Percentiles rank a stretch among this genome's conserved stretches.
These are phyloP conservation scores for Propithecus perrieri DNA, from an alignment of 2,797 vertebrate genomes.

Conservation along the genomic window DNA sequence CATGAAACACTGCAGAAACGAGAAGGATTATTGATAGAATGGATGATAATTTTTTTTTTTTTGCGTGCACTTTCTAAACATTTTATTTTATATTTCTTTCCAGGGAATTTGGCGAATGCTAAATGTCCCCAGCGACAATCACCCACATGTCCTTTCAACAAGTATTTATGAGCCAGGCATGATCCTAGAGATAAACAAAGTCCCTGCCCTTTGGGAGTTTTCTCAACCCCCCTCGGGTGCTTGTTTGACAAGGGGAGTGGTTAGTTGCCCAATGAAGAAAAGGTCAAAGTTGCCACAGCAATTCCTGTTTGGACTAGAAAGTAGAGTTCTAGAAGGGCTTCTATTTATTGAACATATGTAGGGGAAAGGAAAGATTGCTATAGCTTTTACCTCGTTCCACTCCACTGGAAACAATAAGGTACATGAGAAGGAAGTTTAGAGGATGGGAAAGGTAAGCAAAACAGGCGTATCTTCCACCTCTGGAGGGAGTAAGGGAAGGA, in stretches of 20 bases:
- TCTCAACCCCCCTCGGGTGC: not conserved
- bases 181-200: not conserved
- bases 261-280: not conserved
- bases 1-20: not conserved
- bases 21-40: not conserved
- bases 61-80: conserved; percentile 1
- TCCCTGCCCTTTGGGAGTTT: not conserved
- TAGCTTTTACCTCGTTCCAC: not conserved
- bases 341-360: not conserved
- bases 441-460: not conserved
- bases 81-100: not conserved
- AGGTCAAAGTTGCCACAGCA: not conserved
- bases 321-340: not conserved
- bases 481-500: not conserved
- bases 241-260: not conserved
- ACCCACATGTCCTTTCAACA: not conserved
- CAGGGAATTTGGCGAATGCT: not conserved
- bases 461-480: not conserved
- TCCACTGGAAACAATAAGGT: not conserved
- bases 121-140: not conserved
- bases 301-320: not conserved
- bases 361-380: not conserved
- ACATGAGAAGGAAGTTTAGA: not conserved
- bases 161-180: not conserved
- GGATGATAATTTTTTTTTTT: not conserved